Base-by-base conservation (phyloP, 2,113 vertebrate species). In the Rhipidura dahli region DNA sequence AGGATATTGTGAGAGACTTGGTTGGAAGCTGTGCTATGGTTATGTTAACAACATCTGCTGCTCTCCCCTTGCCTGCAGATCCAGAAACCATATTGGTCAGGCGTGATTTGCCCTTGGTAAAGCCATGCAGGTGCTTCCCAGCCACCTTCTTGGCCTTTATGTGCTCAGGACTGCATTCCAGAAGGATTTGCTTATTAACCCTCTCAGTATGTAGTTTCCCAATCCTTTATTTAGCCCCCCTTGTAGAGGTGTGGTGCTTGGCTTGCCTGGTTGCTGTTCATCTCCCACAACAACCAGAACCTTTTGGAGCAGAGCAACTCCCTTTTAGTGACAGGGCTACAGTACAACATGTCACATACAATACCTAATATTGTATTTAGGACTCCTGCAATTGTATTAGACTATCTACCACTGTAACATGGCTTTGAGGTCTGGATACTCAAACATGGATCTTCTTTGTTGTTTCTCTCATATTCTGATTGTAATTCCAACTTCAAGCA, bases 41-140 rank as follows among this genome's bases (percentile, higher is more conserved):
- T 56, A 31, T 0, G 0, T 45, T 63, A 44, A 15, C 8, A 87
- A 3, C 6, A 28, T 50, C 13, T 64, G 9, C 47, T 44, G 30
- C 63, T 83, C 6, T 66, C 16, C 19, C 13, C 11, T 30, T 83
- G 35, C 13, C 66, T 79, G 22, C 37, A 59, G 22, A 54, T 84
- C 35, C 17, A 40, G 17, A 59, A 72, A 30, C 59, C 7, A 0
- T 57, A 11, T 16, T 72, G 53, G 14, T 54, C 28, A 50, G 84
- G 37, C 14, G 14, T 33, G 17, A 33, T 42, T 60, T 93, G 35
- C 23, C 40, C 42, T 65, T 69, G 15, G 11, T 60, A 60, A 73
- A 82, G 35, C 30, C n/a, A 7, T 78, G 56, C 44, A 39, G 26
- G 7, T 73, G 11, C 6, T 54, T 85, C 20, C 23, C 30, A 72